Percentiles rank a stretch among this genome's conserved stretches.
Conservation (phyloP, 2,113 vertebrate genomes). For the Terrapene triunguis region DNA sequence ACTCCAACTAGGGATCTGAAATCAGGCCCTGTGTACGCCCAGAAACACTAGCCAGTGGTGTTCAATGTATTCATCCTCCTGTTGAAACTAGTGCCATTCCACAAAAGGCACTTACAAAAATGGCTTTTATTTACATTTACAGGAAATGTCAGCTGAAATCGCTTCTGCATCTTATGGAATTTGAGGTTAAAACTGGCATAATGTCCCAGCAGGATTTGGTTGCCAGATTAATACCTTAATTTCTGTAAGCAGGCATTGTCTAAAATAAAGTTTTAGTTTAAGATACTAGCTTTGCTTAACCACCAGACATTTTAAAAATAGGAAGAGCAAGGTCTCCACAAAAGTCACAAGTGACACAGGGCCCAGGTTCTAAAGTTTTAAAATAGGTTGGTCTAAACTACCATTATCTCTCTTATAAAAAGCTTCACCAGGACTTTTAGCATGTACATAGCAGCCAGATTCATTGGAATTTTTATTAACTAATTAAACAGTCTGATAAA, state of each 20-base stretch:
- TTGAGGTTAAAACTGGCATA: constrained; percentile 6
- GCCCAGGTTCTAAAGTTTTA: not conserved
- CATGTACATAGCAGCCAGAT: not conserved
- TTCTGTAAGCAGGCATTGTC: constrained; percentile 16
- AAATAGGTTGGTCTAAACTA: not conserved
- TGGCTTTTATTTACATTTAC: not conserved
- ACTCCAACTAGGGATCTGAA: not conserved
- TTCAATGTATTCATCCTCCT: not conserved
- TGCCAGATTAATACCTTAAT: not conserved
- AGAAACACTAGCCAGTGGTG: not conserved
- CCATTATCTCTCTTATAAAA: not conserved
- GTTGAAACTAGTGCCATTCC: not conserved
- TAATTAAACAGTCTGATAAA: not conserved
- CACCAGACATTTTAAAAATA: not conserved
- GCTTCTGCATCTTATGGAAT: constrained; percentile 26
- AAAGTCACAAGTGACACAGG: not conserved
- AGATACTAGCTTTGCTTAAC: not conserved
- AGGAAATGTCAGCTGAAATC: not conserved
- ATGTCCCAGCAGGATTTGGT: constrained; percentile 17
- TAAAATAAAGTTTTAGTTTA: constrained; percentile 18
- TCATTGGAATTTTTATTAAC: not conserved
- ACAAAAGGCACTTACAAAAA: not conserved
- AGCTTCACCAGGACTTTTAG: not conserved
- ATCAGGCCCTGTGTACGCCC: not conserved
- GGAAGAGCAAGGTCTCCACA: not conserved